phyloP scores from a whole-genome alignment of 2,797 vertebrate species.

The Uromys caudimaculatus region DNA sequence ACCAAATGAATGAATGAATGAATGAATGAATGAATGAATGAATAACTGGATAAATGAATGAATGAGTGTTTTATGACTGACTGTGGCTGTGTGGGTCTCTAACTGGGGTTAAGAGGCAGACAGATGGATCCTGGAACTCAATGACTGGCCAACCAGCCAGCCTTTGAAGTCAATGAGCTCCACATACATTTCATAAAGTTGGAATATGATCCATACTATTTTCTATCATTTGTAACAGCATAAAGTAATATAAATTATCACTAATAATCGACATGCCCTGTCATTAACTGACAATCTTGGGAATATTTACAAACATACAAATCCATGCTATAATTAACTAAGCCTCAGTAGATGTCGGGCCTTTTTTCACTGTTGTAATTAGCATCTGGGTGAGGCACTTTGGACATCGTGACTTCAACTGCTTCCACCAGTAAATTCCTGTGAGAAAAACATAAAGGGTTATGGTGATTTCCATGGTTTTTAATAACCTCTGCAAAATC shows the following conservation, averaged over 20 bases:
- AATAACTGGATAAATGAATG: no score
- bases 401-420: not conserved
- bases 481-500: conserved; percentile 41
- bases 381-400: not conserved
- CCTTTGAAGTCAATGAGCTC: not conserved
- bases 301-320: not conserved
- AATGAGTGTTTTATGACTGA: not conserved
- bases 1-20: not conserved
- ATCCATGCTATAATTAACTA: not conserved
- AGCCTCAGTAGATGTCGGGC: not conserved
- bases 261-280: not conserved
- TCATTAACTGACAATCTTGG: conserved; percentile 5
- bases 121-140: not conserved
- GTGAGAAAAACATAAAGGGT: not conserved
- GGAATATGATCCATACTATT: not conserved
- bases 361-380: conserved; percentile 7
- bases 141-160: not conserved
- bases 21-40: not conserved
- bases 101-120: not conserved
- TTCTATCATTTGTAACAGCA: conserved; percentile 40
- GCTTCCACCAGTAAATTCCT: not conserved
- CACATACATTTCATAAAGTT: conserved; percentile 11
- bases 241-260: not conserved
- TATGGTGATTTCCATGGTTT: conserved; percentile 9
- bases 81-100: not conserved